A percentile compares a stretch with the other conserved stretches of the same genome.
Evolutionary conservation across 1,140 invertebrate genomes (phyloP).

Genomic region (Drosophila malerkotliana): DNA sequence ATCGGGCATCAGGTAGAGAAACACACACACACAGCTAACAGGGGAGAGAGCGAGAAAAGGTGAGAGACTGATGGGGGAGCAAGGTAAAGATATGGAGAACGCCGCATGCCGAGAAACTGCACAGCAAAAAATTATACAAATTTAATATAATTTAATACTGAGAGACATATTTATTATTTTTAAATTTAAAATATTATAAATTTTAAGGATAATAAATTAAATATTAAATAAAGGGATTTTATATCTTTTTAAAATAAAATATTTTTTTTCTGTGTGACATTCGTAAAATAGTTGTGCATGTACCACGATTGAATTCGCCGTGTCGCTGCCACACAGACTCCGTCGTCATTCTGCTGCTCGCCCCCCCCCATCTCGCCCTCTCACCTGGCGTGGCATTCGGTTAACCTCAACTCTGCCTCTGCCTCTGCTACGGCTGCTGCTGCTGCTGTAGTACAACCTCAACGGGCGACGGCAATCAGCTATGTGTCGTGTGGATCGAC

Average conservation of each 20-base stretch:
- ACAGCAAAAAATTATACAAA: not conserved
- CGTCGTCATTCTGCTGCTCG: conserved; percentile 29
- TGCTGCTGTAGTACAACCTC: conserved; percentile 17
- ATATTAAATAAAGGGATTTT: no score
- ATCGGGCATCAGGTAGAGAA: conserved; percentile 60
- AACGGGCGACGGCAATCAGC: conserved; percentile 54
- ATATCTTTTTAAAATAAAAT: not conserved
- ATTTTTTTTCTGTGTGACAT: conserved; percentile 33
- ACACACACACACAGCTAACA: conserved; percentile 26
- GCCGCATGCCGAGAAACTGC: conserved; percentile 31
- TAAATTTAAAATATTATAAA: not conserved
- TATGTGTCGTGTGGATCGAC: conserved; percentile 50
- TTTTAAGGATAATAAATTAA: not conserved
- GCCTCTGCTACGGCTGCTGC: not conserved
- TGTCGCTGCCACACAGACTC: conserved; percentile 66
- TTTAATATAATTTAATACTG: not conserved
- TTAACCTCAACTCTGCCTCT: conserved; percentile 18
- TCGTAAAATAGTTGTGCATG: conserved; percentile 74
- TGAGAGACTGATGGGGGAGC: not conserved
- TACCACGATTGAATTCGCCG: conserved; percentile 74
- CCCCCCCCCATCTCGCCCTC: not conserved
- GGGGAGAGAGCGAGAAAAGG: conserved; percentile 4
- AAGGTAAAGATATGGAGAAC: conserved; percentile 18
- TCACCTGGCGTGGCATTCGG: conserved; percentile 25
- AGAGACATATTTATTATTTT: no score